Conservation (phyloP, 2,797 vertebrate species). For the Enteromius unitaeniatus region DNA sequence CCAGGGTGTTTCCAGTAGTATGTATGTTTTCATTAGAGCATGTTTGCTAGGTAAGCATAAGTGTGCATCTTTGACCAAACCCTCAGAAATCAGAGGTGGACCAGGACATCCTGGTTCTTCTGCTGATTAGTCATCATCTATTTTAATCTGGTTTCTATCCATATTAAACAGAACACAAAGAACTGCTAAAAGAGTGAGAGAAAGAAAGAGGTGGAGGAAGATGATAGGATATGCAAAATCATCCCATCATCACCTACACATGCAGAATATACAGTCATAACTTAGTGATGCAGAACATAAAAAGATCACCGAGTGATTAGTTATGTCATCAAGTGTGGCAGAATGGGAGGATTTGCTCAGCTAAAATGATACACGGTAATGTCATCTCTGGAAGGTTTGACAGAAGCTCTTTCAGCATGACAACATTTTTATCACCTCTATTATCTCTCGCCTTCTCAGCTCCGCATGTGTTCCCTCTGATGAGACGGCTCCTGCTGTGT, state of each 20-base stretch:
- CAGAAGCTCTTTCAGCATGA: conserved; percentile 19
- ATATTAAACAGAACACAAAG: conserved; percentile 7
- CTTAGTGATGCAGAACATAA: neutral
- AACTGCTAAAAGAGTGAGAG: neutral
- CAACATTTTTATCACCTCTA: conserved; percentile 35
- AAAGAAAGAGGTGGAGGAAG: neutral
- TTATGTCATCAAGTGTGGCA: neutral
- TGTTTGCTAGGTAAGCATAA: conserved; percentile 2
- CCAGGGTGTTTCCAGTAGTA: neutral
- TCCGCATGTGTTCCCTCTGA: conserved; percentile 28
- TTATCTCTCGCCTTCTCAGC: conserved; percentile 36
- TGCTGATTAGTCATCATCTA: conserved; percentile 34
- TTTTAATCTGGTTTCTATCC: conserved; percentile 18
- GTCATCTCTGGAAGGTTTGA: neutral
- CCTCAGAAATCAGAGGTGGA: neutral
- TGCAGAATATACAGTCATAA: neutral
- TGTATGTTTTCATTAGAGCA: neutral
- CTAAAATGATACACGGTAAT: neutral
- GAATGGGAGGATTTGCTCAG: conserved; percentile 6
- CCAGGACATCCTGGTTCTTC: neutral
- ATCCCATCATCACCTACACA: neutral
- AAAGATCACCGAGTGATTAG: conserved; percentile 6
- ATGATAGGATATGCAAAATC: conserved; percentile 20
- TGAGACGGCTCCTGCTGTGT: conserved; percentile 26
- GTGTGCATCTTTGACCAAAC: neutral